Base-by-base conservation (phyloP, 2,113 vertebrate genomes). In the Gallinago undulata region DNA sequence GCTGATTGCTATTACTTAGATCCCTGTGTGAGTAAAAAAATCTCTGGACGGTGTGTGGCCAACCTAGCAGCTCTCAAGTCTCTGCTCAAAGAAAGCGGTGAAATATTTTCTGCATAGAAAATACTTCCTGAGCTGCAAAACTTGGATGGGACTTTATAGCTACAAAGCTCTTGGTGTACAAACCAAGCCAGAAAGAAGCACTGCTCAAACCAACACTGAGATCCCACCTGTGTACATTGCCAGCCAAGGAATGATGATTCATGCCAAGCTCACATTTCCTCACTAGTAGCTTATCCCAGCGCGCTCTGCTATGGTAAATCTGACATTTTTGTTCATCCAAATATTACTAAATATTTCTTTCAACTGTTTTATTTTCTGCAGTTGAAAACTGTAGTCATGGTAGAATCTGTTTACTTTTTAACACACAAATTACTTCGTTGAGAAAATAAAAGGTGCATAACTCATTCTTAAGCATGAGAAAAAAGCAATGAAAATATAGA, bases 1-100 rank as follows among this genome's bases (percentile, higher is more conserved):
- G n/a, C 57, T 4, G 4, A 22, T 6, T 11, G 28, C 48, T 23
- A 13, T 27, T 19, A 4, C 24, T 50, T 2, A 3, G 0, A 33
- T 28, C 48, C 30, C 30, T 7, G 9, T 35, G 19, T 23, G 19
- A 2, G 3, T 23, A 63, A 9, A 17, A 84, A 63, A 63, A 63
- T 39, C 9, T 4, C 39, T 23, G 13, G 51, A 39, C 1, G 0
- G 27, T 18, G 11, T 18, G 12, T 35, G 48, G 25, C 47, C 59
- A 47, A 39, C 57, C 25, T 30, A 66, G 39, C 6, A 80, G 35
- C 53, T 73, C 30, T 45, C 25, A 51, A 33, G 28, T 25, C 41
- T 67, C 68, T 84, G 41, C 14, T 84, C 45, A 66, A 35, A 69
- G 51, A 75, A 89, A 75, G 39, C 14, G 43, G 37, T 23, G 25